Conservation (phyloP, 2,888 invertebrate genomes). For the Alitta virens region DNA sequence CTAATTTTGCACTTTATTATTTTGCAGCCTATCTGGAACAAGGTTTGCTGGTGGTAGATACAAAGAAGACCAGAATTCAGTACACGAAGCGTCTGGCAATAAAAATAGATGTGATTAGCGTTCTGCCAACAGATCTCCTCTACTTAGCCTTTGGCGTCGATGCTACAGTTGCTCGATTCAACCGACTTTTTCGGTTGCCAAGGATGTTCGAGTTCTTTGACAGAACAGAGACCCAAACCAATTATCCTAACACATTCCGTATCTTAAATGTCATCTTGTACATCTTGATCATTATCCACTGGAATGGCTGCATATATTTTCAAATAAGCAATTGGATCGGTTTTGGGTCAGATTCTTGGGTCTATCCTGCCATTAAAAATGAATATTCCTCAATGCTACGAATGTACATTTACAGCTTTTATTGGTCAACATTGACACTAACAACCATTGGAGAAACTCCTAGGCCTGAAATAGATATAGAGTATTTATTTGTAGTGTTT, state of each 20-base stretch:
- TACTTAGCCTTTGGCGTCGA: slow-evolving; percentile 24
- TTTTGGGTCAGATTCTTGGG: slow-evolving; percentile 84
- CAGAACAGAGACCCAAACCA: slow-evolving; percentile 89
- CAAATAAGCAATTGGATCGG: slow-evolving; percentile 65
- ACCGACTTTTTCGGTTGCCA: slow-evolving; percentile 73
- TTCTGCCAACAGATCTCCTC: slow-evolving; percentile 59
- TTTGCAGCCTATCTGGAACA: slow-evolving; percentile 56
- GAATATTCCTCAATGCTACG: slow-evolving; percentile 59
- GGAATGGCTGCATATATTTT: slow-evolving; percentile 57
- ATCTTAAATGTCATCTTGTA: slow-evolving; percentile 52
- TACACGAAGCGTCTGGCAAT: slow-evolving; percentile 51
- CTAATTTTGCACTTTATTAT: neutral
- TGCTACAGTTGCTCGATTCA: slow-evolving; percentile 71
- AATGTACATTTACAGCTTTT: slow-evolving; percentile 80
- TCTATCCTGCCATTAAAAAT: slow-evolving; percentile 41
- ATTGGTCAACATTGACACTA: slow-evolving; percentile 94
- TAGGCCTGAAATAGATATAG: slow-evolving; percentile 85
- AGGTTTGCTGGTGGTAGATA: slow-evolving; percentile 56
- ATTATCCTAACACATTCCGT: slow-evolving; percentile 74
- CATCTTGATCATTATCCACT: slow-evolving; percentile 56
- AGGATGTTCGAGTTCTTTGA: slow-evolving; percentile 90
- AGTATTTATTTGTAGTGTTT: slow-evolving; percentile 88
- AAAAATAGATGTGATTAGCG: slow-evolving; percentile 53
- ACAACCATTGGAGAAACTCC: slow-evolving; percentile 90
- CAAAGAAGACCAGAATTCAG: slow-evolving; percentile 45